Evolutionary conservation across 2,113 vertebrate genomes (phyloP).

Genomic region (Nesogale talazaci): DNA sequence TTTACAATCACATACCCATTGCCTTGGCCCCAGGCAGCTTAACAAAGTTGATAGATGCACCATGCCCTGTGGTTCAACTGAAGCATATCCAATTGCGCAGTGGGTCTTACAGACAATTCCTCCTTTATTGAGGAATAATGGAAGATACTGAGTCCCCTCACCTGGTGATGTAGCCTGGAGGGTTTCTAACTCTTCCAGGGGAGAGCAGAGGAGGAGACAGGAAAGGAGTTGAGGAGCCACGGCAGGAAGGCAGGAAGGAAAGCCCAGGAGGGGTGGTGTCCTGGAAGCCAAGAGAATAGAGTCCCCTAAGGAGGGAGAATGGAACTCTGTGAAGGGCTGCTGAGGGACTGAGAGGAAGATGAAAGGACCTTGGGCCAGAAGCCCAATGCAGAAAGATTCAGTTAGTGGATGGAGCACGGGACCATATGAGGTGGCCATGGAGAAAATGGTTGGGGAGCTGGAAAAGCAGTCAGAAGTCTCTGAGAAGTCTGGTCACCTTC

Average conservation of each 20-base stretch:
- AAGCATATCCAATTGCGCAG: background rate
- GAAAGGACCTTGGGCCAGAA: background rate
- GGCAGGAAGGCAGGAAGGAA: background rate
- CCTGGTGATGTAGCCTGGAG: background rate
- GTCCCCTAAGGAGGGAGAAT: background rate
- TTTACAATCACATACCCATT: background rate
- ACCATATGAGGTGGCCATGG: background rate
- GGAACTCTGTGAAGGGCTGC: background rate
- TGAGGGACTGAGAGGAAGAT: background rate
- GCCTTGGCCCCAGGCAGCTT: background rate
- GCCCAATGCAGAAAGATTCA: background rate
- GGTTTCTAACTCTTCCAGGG: background rate
- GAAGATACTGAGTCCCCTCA: background rate
- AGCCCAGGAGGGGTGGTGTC: background rate
- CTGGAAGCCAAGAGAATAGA: background rate
- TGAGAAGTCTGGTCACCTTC: background rate
- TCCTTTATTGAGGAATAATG: background rate
- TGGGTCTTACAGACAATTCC: background rate
- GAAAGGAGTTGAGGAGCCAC: background rate
- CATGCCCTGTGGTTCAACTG: background rate
- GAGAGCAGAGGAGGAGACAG: background rate
- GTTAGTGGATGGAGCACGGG: background rate
- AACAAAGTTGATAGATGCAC: slow-evolving; percentile 10
- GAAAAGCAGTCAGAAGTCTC: background rate
- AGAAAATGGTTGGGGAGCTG: background rate